These are phyloP conservation scores for Xestia ashworthii DNA, from an alignment of 2,888 invertebrate genomes.

Conservation along the genomic window DNA sequence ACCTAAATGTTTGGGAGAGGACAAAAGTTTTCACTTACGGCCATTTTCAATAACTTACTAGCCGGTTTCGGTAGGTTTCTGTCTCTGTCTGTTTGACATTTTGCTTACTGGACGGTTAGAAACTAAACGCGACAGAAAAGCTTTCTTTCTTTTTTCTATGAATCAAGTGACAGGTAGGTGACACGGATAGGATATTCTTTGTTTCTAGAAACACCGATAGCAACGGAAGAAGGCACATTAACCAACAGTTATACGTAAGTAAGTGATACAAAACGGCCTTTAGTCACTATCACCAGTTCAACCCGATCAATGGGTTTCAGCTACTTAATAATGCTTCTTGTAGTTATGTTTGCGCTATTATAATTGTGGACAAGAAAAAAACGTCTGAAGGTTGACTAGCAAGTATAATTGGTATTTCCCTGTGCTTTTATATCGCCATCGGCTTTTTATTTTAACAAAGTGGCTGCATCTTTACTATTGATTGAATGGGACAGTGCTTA, in stretches of 20 bases:
- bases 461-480: constrained; percentile 19
- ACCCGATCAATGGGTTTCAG: constrained; percentile 41
- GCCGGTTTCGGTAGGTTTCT: too few relatives aligned
- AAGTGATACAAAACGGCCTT: too few relatives aligned
- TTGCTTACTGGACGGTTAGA: too few relatives aligned
- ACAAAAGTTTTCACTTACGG: constrained; percentile 61
- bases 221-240: too few relatives aligned
- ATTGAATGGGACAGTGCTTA: constrained; percentile 45
- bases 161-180: too few relatives aligned
- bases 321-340: constrained; percentile 55
- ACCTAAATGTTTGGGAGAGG: constrained; percentile 32
- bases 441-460: constrained; percentile 15
- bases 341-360: constrained; percentile 56
- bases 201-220: too few relatives aligned
- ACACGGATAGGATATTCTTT: too few relatives aligned
- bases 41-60: too few relatives aligned
- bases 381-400: constrained; percentile 31
- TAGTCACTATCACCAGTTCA: constrained; percentile 34
- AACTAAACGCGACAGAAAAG: too few relatives aligned
- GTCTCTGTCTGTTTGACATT: too few relatives aligned
- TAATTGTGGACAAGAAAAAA: constrained; percentile 47
- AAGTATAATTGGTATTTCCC: constrained; percentile 27
- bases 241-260: too few relatives aligned
- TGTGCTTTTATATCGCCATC: constrained; percentile 22
- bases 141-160: too few relatives aligned